Conservation (phyloP, 2,888 invertebrate species). For the Lysandra coridon region DNA sequence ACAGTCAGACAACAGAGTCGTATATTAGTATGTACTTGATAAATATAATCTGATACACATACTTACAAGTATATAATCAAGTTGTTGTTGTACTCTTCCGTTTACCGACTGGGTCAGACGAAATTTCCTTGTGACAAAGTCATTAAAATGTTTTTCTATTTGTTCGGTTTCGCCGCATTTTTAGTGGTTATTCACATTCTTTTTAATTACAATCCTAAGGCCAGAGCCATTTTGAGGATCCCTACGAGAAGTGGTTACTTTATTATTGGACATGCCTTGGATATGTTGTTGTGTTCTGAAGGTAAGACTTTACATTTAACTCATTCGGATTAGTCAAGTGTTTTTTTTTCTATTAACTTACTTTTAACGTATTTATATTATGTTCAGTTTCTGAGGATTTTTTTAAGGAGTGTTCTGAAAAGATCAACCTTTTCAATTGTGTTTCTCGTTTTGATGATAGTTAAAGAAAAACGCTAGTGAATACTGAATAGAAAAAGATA, state of each 20-base stretch:
- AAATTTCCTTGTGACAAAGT: background rate
- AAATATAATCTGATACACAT: background rate
- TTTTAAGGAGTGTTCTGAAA: no score
- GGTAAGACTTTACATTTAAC: background rate
- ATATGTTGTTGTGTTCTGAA: background rate
- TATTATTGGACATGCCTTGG: constrained; percentile 29
- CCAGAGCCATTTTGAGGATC: constrained; percentile 48
- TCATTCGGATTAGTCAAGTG: background rate
- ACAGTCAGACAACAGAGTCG: background rate
- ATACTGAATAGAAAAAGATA: no score
- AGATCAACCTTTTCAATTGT: no score
- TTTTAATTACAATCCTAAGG: constrained; percentile 44
- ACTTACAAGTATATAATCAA: background rate
- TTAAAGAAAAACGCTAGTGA: no score
- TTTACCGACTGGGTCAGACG: background rate
- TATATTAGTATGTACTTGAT: background rate
- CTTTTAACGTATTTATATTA: background rate
- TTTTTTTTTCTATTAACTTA: background rate
- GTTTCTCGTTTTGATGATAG: no score
- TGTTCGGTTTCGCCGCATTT: constrained; percentile 36
- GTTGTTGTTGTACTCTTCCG: background rate
- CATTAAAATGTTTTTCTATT: constrained; percentile 23
- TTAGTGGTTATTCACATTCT: constrained; percentile 32
- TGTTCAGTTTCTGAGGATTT: no score
- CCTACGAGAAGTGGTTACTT: constrained; percentile 46